Evolutionary conservation across 1,140 invertebrate genomes (phyloP).

Genomic region (Scaptomyza pallida): DNA sequence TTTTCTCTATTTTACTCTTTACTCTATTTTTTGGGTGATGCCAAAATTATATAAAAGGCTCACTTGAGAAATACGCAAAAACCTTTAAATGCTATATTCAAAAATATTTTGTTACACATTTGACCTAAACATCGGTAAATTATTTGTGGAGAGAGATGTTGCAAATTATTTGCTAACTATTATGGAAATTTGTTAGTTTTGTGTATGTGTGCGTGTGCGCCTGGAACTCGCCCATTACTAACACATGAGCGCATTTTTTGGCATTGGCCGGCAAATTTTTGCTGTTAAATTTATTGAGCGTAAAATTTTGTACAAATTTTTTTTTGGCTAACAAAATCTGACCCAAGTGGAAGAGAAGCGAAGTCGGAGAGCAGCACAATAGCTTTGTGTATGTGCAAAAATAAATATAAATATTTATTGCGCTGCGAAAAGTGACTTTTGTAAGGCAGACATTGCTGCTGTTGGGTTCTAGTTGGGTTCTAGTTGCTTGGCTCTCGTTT

Average conservation of each 20-base stretch:
- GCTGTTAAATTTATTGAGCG: conserved; percentile 77
- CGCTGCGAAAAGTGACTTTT: conserved; percentile 46
- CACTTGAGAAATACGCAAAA: neutral
- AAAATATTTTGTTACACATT: conserved; percentile 25
- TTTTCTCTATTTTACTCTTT: neutral
- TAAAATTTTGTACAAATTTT: conserved; percentile 73
- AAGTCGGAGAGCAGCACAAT: neutral
- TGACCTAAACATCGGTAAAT: conserved; percentile 35
- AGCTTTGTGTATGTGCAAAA: conserved; percentile 59
- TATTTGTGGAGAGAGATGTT: conserved; percentile 26
- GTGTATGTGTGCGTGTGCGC: conserved; percentile 8
- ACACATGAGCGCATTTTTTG: conserved; percentile 75
- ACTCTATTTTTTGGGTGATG: neutral
- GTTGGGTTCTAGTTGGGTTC: conserved; percentile 1
- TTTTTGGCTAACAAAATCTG: conserved; percentile 19
- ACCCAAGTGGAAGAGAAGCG: neutral
- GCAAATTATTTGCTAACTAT: conserved; percentile 58
- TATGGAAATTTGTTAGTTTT: conserved; percentile 25
- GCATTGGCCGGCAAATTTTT: conserved; percentile 57
- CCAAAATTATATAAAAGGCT: conserved; percentile 5
- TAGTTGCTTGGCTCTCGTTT: conserved; percentile 15
- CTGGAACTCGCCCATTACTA: conserved; percentile 53
- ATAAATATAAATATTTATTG: conserved; percentile 82
- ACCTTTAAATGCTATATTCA: neutral
- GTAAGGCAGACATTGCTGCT: conserved; percentile 16